Conservation (phyloP, 2,797 vertebrate genomes). For the Cossypha heuglini region DNA sequence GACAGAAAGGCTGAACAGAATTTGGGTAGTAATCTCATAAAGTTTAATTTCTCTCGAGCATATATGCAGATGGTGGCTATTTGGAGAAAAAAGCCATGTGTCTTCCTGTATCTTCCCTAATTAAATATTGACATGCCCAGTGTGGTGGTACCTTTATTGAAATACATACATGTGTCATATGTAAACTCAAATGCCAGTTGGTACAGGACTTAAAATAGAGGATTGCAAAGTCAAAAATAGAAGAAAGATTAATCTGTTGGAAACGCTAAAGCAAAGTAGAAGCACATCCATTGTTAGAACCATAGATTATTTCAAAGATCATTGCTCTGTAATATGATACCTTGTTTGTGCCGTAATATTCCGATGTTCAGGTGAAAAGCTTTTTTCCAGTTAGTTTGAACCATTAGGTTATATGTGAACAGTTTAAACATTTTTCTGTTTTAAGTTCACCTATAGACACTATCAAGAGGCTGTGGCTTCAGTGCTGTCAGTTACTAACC, state of each 20-base stretch:
- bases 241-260: background rate
- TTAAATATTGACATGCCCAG: background rate
- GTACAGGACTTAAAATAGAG: background rate
- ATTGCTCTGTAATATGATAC: background rate
- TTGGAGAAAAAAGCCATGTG: background rate
- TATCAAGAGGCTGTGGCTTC: background rate
- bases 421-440: background rate
- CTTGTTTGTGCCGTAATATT: background rate
- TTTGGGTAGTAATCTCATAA: background rate
- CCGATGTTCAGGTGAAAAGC: background rate
- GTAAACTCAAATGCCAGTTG: background rate
- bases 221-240: background rate
- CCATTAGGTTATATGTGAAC: background rate
- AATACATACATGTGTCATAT: background rate
- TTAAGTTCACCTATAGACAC: background rate
- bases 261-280: background rate
- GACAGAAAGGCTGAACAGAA: background rate
- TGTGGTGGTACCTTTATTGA: background rate
- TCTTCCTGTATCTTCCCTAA: background rate
- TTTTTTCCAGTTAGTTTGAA: background rate
- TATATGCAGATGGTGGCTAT: background rate
- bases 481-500: background rate
- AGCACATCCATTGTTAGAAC: background rate
- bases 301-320: background rate
- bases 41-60: background rate